phyloP scores from a whole-genome alignment of 2,888 invertebrate genomes.

The Pollenia angustigena region DNA sequence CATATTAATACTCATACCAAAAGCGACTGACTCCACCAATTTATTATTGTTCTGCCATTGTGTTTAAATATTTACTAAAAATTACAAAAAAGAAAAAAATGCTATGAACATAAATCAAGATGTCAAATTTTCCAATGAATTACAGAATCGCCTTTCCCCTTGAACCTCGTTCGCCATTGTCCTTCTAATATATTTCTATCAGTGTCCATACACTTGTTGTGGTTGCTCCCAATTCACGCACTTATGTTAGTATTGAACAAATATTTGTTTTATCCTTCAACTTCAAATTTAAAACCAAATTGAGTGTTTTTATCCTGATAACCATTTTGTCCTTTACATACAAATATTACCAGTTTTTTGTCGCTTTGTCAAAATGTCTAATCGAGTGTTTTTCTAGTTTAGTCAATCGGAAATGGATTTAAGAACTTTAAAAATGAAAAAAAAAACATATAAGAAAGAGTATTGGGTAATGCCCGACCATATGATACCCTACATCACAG shows the following conservation, averaged over 20 bases:
- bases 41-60: slow-evolving; percentile 6
- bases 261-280: slow-evolving; percentile 37
- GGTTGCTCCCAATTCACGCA: slow-evolving; percentile 1
- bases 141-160: neutral
- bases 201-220: slow-evolving; percentile 1
- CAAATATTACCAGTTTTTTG: slow-evolving; percentile 1
- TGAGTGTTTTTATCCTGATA: slow-evolving; percentile 59
- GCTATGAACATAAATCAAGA: slow-evolving; percentile 59
- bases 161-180: neutral
- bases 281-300: slow-evolving; percentile 2
- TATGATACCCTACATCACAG: too few species aligned
- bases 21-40: neutral
- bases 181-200: slow-evolving; percentile 25
- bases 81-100: neutral
- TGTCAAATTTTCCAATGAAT: slow-evolving; percentile 57
- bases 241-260: neutral
- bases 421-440: neutral
- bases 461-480: too few species aligned
- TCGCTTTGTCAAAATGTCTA: too few species aligned
- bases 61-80: neutral
- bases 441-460: too few species aligned
- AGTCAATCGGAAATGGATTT: neutral
- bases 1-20: neutral
- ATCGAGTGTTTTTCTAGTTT: neutral
- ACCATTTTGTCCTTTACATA: slow-evolving; percentile 20